These are phyloP conservation scores for Drosophila kohkoa DNA, from an alignment of 1,140 invertebrate species.

Conservation along the genomic window DNA sequence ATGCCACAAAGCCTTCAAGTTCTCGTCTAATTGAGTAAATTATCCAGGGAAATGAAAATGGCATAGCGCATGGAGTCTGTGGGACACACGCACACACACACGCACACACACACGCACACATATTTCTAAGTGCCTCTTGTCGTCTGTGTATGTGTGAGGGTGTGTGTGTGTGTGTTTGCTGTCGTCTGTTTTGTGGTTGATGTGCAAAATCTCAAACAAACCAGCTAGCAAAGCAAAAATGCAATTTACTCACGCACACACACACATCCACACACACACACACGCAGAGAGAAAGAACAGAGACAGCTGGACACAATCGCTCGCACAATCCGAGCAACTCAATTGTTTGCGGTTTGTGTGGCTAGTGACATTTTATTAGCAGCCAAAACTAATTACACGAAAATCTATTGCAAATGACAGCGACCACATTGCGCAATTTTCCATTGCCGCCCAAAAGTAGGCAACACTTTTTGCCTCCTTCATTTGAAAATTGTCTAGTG, in stretches of 20 bases:
- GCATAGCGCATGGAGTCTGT: constrained; percentile 56
- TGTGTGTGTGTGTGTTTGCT: constrained; percentile 28
- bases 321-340: constrained; percentile 9
- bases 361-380: constrained; percentile 65
- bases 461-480: constrained; percentile 34
- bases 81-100: constrained; percentile 10
- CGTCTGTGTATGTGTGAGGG: constrained; percentile 19
- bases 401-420: constrained; percentile 56
- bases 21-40: constrained; percentile 79
- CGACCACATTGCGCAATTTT: constrained; percentile 47
- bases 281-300: neutral
- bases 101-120: neutral
- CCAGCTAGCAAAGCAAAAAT: constrained; percentile 48
- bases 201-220: constrained; percentile 60
- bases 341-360: constrained; percentile 61
- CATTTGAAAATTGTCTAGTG: constrained; percentile 4
- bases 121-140: constrained; percentile 13
- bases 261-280: neutral
- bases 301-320: constrained; percentile 6
- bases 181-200: constrained; percentile 50
- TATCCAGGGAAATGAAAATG: constrained; percentile 77
- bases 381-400: constrained; percentile 67
- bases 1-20: constrained; percentile 80
- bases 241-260: constrained; percentile 37
- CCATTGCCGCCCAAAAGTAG: constrained; percentile 39